Conservation (phyloP, 2,888 invertebrate genomes). For the Drosophila anceps region DNA sequence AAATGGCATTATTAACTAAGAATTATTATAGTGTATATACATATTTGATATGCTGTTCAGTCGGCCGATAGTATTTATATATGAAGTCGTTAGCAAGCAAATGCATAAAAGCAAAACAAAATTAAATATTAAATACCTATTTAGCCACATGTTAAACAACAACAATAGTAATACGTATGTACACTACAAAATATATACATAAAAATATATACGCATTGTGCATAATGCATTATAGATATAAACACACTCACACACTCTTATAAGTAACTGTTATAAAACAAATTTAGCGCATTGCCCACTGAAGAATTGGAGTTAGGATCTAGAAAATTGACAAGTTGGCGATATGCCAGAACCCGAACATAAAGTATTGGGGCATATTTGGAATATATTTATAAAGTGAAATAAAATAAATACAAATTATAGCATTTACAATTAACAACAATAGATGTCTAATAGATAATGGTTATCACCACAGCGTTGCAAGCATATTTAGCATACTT, state of each 20-base stretch:
- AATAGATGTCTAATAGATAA: slow-evolving; percentile 76
- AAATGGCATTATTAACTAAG: slow-evolving; percentile 57
- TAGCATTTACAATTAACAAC: slow-evolving; percentile 54
- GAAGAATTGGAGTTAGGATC: slow-evolving; percentile 46
- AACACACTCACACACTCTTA: slow-evolving; percentile 36
- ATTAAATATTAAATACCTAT: slow-evolving; percentile 46
- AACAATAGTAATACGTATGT: slow-evolving; percentile 62
- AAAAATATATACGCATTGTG: slow-evolving; percentile 33
- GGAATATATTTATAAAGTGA: slow-evolving; percentile 17
- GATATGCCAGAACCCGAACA: slow-evolving; percentile 20
- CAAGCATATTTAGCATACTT: slow-evolving; percentile 62
- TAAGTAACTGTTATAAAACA: slow-evolving; percentile 65
- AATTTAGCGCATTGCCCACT: slow-evolving; percentile 59
- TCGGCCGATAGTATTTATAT: slow-evolving; percentile 59
- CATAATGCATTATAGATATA: slow-evolving; percentile 33
- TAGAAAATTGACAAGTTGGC: slow-evolving; percentile 63
- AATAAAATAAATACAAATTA: slow-evolving; percentile 50
- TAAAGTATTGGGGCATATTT: slow-evolving; percentile 41
- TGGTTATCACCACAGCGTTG: slow-evolving; percentile 61
- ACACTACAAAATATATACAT: slow-evolving; percentile 43
- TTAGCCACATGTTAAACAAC: slow-evolving; percentile 76
- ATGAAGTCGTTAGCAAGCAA: slow-evolving; percentile 67
- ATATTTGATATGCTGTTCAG: slow-evolving; percentile 62
- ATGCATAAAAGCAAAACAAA: slow-evolving; percentile 47
- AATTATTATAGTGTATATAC: slow-evolving; percentile 63